Evolutionary conservation across 2,113 vertebrate species (phyloP), one percentile per base, ranked within the genome.

Genomic region (Pollimyrus isidori): DNA sequence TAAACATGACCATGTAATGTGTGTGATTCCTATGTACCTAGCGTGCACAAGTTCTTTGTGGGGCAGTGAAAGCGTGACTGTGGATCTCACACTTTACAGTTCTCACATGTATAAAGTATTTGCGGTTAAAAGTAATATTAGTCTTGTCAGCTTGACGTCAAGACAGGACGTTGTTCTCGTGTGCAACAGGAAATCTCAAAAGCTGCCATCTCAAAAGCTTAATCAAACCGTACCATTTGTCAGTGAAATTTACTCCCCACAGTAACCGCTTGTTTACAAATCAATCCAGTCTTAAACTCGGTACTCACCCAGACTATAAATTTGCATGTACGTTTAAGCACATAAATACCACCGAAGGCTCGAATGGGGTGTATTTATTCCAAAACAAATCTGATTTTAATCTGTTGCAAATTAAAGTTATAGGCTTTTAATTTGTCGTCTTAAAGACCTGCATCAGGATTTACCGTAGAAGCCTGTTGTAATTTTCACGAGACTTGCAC

Each of bases 321-420:
- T 84, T 84, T 84, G 46, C 82, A 19, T 82, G 76, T 82, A 82
- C 4, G 5, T 84, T 84, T 48, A 84, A 45, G 19, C 45, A 84
- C 82, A 49, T 84, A 84, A 46, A 84, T 46, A 84, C 21, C 21
- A n/a, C 45, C 3, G 0, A 84, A 48, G 19, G 23, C 42, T 45
- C 23, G 6, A 23, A 48, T 84, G 82, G 62, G 62, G 26, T 69
- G 26, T 30, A 46, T 84, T 84, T 84, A 84, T 84, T 84, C 82
- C 42, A 1, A 45, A 84, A 84, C 21, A 84, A 84, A 84, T 84
- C 42, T 84, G 45, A 84, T 23, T 23, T 84, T 46, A 84, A 84
- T 84, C 82, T 84, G 45, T 46, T 84, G 82, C 82, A 48, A 84
- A 84, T 84, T 46, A 84, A 39, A 84, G 45, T 48, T 84, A 84